These are phyloP conservation scores for Nycticorax nycticorax DNA, from an alignment of 2,113 vertebrate species.

Conservation along the genomic window DNA sequence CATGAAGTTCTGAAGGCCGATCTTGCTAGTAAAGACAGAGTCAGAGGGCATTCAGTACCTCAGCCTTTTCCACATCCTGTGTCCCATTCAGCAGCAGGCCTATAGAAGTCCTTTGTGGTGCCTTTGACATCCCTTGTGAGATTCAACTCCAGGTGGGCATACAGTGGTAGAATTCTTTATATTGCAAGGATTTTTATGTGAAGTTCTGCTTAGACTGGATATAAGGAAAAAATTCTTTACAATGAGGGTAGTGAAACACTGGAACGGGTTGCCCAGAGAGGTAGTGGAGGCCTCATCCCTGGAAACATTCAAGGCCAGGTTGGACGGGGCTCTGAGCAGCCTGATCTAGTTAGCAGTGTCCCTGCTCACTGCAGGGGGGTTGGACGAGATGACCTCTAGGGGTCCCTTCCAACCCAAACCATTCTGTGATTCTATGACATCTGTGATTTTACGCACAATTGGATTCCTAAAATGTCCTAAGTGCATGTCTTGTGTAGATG, in stretches of 20 bases:
- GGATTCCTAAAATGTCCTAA: not conserved
- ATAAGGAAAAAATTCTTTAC: too few relatives aligned
- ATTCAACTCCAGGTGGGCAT: not conserved
- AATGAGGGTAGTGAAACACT: too few relatives aligned
- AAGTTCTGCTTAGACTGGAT: not conserved
- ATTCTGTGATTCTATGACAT: not conserved
- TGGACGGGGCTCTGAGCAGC: too few relatives aligned
- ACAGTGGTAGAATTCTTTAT: not conserved
- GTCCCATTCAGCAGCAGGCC: not conserved
- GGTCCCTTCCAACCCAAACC: too few relatives aligned
- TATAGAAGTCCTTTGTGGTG: not conserved
- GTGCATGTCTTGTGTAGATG: not conserved
- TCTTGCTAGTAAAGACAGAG: not conserved
- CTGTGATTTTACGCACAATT: not conserved
- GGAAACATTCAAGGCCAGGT: too few relatives aligned
- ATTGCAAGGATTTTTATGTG: not conserved
- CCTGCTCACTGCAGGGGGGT: too few relatives aligned
- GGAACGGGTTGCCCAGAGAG: too few relatives aligned
- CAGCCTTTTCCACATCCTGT: not conserved
- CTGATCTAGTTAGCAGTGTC: too few relatives aligned
- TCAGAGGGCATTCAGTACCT: not conserved
- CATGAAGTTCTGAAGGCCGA: not conserved
- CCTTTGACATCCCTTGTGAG: not conserved
- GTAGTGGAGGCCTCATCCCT: too few relatives aligned
- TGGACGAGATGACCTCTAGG: too few relatives aligned